Conservation (phyloP, 1,140 invertebrate genomes). For the Cecropterus lyciades region DNA sequence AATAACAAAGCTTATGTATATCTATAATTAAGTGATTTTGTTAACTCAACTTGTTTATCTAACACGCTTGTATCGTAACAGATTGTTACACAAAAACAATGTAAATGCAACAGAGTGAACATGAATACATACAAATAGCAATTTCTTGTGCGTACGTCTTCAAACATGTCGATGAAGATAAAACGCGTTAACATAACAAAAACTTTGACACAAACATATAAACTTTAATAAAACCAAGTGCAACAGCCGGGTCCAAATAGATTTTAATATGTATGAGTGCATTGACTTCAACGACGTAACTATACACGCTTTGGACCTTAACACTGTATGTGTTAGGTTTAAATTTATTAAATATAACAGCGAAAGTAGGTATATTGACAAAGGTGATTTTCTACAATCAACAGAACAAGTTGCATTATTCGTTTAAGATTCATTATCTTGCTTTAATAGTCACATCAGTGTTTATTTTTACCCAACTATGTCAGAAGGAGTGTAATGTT, state of each 20-base stretch:
- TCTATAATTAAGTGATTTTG: too few relatives aligned
- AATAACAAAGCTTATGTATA: too few relatives aligned
- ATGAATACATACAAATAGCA: not conserved
- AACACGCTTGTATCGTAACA: too few relatives aligned
- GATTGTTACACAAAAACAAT: not conserved
- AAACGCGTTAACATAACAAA: conserved; percentile 20
- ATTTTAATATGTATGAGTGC: conserved; percentile 58
- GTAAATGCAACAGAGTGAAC: conserved; percentile 6
- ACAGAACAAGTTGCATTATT: conserved; percentile 32
- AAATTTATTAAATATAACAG: conserved; percentile 20
- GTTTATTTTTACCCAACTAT: conserved; percentile 19
- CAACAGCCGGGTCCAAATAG: conserved; percentile 56
- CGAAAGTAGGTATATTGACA: conserved; percentile 50
- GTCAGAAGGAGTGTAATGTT: too few relatives aligned
- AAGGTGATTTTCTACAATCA: conserved; percentile 45
- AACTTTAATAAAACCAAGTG: conserved; percentile 52
- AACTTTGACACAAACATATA: conserved; percentile 28
- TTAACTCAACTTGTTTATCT: too few relatives aligned
- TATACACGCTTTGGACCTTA: conserved; percentile 35
- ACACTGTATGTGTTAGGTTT: conserved; percentile 29
- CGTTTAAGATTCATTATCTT: conserved; percentile 33
- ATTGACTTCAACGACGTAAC: conserved; percentile 43
- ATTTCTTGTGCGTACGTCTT: conserved; percentile 15
- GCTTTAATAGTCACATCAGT: conserved; percentile 10
- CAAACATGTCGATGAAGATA: conserved; percentile 30